Conservation (phyloP, 2,888 invertebrate species). For the Pachycephus smyrnensis region DNA sequence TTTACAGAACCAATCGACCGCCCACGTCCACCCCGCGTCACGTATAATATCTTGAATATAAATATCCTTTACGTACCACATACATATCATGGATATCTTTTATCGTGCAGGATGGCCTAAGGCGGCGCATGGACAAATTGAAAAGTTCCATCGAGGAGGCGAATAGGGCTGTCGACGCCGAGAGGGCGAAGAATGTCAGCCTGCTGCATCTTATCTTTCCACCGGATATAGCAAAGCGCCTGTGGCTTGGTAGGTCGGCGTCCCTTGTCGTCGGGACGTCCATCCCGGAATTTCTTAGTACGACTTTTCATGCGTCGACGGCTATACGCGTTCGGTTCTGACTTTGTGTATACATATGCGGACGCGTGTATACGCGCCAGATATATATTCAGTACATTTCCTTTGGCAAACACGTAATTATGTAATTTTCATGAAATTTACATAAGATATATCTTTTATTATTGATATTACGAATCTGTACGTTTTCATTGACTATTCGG, state of each 20-base stretch:
- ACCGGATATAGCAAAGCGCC: conserved; percentile 90
- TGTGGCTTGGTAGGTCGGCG: conserved; percentile 85
- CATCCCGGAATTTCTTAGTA: background rate
- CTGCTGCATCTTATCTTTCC: conserved; percentile 94
- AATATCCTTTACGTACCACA: background rate
- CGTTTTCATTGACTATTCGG: background rate
- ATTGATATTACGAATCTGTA: background rate
- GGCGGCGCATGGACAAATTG: conserved; percentile 93
- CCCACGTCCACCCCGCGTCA: background rate
- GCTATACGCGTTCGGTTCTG: background rate
- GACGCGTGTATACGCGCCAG: no score
- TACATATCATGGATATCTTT: background rate
- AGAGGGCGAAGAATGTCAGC: conserved; percentile 94
- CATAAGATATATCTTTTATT: background rate
- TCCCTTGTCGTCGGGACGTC: background rate
- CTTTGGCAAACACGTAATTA: background rate
- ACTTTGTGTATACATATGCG: background rate
- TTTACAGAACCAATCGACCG: background rate
- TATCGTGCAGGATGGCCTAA: conserved; percentile 80
- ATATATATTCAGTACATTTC: background rate
- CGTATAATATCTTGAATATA: background rate
- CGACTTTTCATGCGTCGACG: background rate
- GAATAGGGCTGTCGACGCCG: conserved; percentile 90
- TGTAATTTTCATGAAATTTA: background rate
- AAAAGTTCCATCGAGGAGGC: conserved; percentile 95